Conservation (phyloP, 2,888 invertebrate species). For the Microdon myrmicae region DNA sequence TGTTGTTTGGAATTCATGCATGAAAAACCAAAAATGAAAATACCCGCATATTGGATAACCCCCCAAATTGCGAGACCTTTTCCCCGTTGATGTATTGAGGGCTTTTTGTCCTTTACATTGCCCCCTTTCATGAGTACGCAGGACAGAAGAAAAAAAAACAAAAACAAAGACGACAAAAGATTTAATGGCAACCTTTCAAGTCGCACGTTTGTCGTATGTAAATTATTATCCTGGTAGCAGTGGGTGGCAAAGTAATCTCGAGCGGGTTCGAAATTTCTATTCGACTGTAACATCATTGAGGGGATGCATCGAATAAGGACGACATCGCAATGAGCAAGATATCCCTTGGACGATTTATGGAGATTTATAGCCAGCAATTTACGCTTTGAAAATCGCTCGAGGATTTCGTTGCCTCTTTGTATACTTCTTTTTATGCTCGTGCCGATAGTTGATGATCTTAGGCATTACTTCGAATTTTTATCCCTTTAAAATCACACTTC, state of each 20-base stretch:
- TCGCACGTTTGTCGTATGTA: constrained; percentile 46
- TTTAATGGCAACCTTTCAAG: constrained; percentile 38
- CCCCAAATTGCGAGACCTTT: too few relatives aligned
- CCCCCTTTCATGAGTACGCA: not conserved
- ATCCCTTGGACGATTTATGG: constrained; percentile 46
- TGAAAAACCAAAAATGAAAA: too few relatives aligned
- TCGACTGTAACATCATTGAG: too few relatives aligned
- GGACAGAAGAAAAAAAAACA: not conserved
- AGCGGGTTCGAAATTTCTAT: too few relatives aligned
- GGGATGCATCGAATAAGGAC: constrained; percentile 28
- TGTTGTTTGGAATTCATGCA: too few relatives aligned
- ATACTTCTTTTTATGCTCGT: constrained; percentile 9
- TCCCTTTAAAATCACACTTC: constrained; percentile 14
- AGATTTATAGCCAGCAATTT: constrained; percentile 50
- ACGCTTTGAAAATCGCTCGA: constrained; percentile 40
- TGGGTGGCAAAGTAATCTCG: too few relatives aligned
- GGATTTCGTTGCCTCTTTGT: constrained; percentile 19
- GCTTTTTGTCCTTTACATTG: too few relatives aligned
- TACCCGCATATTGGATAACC: too few relatives aligned
- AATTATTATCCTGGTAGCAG: constrained; percentile 29
- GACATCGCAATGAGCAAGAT: constrained; percentile 35
- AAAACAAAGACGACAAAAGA: constrained; percentile 11
- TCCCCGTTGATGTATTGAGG: constrained; percentile 22
- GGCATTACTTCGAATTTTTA: not conserved
- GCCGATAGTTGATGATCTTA: constrained; percentile 33